phyloP scores from a whole-genome alignment of 92 coral and sea anemone species.

The Phenganax marumi region DNA sequence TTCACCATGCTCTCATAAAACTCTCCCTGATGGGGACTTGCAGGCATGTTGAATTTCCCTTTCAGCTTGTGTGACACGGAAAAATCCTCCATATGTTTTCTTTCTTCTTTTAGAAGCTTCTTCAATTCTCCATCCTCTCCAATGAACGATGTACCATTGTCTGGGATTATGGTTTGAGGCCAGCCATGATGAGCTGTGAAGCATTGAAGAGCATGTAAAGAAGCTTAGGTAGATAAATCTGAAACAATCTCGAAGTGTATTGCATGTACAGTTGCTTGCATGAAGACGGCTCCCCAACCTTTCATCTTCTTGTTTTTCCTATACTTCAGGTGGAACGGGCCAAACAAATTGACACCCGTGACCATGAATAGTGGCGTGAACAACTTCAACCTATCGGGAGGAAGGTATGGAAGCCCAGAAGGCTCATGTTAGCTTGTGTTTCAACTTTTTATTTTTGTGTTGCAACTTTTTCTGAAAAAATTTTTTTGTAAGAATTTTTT shows the following conservation, averaged over 20 bases:
- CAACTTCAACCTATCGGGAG: too few relatives aligned
- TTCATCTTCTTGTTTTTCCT: not conserved
- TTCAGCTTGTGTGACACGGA: constrained; percentile 36
- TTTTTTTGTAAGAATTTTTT: too few relatives aligned
- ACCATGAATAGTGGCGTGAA: too few relatives aligned
- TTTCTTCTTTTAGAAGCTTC: constrained; percentile 26
- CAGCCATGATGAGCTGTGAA: constrained; percentile 49
- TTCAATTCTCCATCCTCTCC: constrained; percentile 50
- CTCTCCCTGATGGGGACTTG: constrained; percentile 59
- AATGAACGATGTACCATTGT: constrained; percentile 46
- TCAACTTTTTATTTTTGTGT: too few relatives aligned
- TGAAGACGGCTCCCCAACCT: constrained; percentile 7
- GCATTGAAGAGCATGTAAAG: constrained; percentile 31
- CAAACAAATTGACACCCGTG: constrained; percentile 50
- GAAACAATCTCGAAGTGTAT: too few relatives aligned
- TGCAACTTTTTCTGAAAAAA: too few relatives aligned
- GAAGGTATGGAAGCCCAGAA: too few relatives aligned
- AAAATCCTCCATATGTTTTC: not conserved
- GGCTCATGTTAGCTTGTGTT: too few relatives aligned
- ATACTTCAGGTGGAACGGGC: constrained; percentile 10
- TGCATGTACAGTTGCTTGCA: too few relatives aligned
- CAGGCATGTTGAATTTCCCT: constrained; percentile 49
- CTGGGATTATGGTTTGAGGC: constrained; percentile 41
- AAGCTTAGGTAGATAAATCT: too few relatives aligned
- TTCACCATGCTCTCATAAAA: constrained; percentile 55